Evolutionary conservation across 2,888 invertebrate species (phyloP), one percentile per base, ranked within the genome.

Genomic region (Temnothorax unifasciatus): DNA sequence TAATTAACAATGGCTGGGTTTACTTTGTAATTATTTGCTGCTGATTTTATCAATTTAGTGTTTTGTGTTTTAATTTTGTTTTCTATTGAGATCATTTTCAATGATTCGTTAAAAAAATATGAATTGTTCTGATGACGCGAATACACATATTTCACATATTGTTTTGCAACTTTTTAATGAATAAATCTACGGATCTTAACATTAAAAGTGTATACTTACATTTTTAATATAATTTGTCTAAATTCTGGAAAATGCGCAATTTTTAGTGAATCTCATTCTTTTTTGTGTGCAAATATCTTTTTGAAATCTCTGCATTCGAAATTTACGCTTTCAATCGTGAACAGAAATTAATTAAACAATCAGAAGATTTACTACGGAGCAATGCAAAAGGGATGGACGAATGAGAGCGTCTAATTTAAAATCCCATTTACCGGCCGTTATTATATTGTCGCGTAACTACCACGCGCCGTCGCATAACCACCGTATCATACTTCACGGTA

Each of bases 361-460:
- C 3, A 34, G 18, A 50, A 64, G 13, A 76, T 9, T 76, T 21
- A 38, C 15, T n/a, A 3, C 21, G 50, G 13, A 34, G 2, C 11
- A 50, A 52, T 44, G 38, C 38, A 6, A n/a, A n/a, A 25, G 25
- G 18, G 8, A 44, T 13, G 11, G 38, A 41, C 18, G 52, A 52
- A 63, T 38, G 25, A n/a, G 21, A 68, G 29, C 2, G 34, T 81
- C 52, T 47, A 64, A 44, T 59, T 34, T 79, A 79, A 79, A 69
- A 69, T 69, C 34, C 34, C 38, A 64, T 64, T 64, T 29, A 38
- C 18, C 47, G 9, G 25, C 34, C 18, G n/a, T 29, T 18, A 41
- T 68, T 68, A 9, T 57, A 77, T 68, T 54, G 38, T 76, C 64
- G 6, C 15, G 8, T 47, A 47, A 68, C 47, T 9, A 25, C 41